Base-by-base conservation (phyloP, 2,797 vertebrate species). In the Rhadinocentrus ornatus region DNA sequence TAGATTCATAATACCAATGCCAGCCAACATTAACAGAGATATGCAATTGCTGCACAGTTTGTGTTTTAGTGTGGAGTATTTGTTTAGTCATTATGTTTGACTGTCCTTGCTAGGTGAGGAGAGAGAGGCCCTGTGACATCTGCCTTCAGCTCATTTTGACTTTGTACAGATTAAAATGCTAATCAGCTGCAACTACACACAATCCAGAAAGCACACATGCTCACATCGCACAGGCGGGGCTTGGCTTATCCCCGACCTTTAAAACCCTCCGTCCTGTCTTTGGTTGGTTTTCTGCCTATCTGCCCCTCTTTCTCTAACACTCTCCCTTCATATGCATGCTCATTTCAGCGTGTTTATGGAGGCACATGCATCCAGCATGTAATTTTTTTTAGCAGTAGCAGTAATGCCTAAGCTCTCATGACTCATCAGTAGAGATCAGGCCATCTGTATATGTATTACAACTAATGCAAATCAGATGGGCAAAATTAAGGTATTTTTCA, bases 101-200 rank as follows among this genome's bases (percentile, higher is more conserved):
- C 55, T 41, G 31, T 77, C 52, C 3, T 0, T 53, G 65, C 66
- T 34, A 3, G 20, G 58, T 44, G 77, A 72, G 44, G 44, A 16
- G n/a, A 20, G 7, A n/a, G 60, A 77, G 35, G 46, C 61, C 39
- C 26, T 39, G 73, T 78, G 77, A 86, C 88, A 84, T 86, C 86
- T 88, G 84, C 85, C 75, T 55, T 39, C 63, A 52, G 70, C 76
- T 83, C 78, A 82, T 77, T 67, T 72, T 72, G 69, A 85, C 82
- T 88, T 73, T 56, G 70, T 77, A 74, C 82, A 81, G 82, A 91
- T 90, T 89, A 86, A 75, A 78, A 54, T 27, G 26, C 20, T 27
- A 54, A 83, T 82, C 79, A 79, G 58, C 69, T 3, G n/a, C 39
- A 60, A 27, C 58, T 64, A 58, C 75, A 75, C 37, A 12, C 62